Percentiles rank a stretch among this genome's conserved stretches.
These are phyloP conservation scores for Oryzias celebensis DNA, from an alignment of 2,113 vertebrate genomes.

Conservation along the genomic window DNA sequence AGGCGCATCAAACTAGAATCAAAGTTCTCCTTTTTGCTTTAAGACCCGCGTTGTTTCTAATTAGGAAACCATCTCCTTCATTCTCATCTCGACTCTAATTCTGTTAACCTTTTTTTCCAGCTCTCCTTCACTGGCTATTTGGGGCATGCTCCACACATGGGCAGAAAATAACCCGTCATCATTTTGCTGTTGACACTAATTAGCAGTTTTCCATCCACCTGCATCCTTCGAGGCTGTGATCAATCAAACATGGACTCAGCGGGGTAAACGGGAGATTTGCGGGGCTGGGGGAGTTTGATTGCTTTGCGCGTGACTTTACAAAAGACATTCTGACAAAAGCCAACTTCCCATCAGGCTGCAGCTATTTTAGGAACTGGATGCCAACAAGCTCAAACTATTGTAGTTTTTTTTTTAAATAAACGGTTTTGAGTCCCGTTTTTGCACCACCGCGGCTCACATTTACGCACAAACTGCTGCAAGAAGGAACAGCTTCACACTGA, in stretches of 20 bases:
- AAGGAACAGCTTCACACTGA: too few relatives aligned
- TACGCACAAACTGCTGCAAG: neutral
- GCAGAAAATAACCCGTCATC: conserved; percentile 14
- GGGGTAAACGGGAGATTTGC: neutral
- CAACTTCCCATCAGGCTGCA: neutral
- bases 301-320: neutral
- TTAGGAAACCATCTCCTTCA: conserved; percentile 10
- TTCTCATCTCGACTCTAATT: conserved; percentile 3
- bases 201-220: conserved; percentile 13
- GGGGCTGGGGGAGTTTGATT: neutral
- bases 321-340: neutral
- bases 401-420: too few relatives aligned
- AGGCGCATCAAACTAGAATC: conserved; percentile 17
- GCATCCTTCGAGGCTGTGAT: conserved; percentile 13
- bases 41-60: neutral
- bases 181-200: conserved; percentile 33
- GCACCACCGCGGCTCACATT: neutral
- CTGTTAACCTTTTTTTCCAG: conserved; percentile 8
- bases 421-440: too few relatives aligned
- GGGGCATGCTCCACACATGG: neutral
- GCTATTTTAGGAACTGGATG: neutral
- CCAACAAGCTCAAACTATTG: neutral
- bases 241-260: neutral
- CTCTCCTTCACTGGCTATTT: neutral
- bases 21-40: conserved; percentile 5